Base-by-base conservation (phyloP, 1,140 invertebrate genomes). In the Cyclina sinensis region DNA sequence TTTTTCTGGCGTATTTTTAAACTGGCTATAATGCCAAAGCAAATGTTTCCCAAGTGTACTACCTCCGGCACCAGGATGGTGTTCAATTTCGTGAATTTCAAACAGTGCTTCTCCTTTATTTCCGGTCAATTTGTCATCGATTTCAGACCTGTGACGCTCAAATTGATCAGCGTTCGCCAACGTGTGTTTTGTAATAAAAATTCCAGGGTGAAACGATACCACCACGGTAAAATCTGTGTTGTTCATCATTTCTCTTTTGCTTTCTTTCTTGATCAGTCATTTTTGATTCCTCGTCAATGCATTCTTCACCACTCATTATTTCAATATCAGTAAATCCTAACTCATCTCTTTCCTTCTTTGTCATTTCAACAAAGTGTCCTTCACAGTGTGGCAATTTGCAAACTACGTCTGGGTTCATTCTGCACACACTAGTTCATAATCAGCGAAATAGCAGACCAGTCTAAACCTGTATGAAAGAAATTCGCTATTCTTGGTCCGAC, bases 1-100 rank as follows among this genome's bases (percentile, higher is more conserved):
- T 14, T 76, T 76, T 59, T 74, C 54, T 12, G 68, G 68, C 1
- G 30, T 59, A 18, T 27, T 12, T n/a, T 37, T 74, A 57, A 85
- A 74, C 39, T 85, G 83, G 37, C 83, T 85, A n/a, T 57, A 85
- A n/a, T 76, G 21, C 83, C 83, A 85, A n/a, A 85, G 35, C 18
- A 85, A 46, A 54, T 85, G 83, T 57, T 39, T 85, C 14, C 83
- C 83, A 39, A 85, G 39, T 16, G 83, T 85, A 57, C 46, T 85
- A 5, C 83, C 83, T 48, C 83, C 83, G 37, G 83, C 83, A 35
- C 83, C 83, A n/a, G 83, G 68, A 32, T 85, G 68, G 30, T 85
- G 83, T 24, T 85, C 54, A 21, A 85, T 85, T 9, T 74, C 70
- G 24, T 85, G 70, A 4, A 54, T 32, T 57, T 85, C 83, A 27